Conservation (phyloP, 1,140 invertebrate genomes). For the Achatina immaculata region DNA sequence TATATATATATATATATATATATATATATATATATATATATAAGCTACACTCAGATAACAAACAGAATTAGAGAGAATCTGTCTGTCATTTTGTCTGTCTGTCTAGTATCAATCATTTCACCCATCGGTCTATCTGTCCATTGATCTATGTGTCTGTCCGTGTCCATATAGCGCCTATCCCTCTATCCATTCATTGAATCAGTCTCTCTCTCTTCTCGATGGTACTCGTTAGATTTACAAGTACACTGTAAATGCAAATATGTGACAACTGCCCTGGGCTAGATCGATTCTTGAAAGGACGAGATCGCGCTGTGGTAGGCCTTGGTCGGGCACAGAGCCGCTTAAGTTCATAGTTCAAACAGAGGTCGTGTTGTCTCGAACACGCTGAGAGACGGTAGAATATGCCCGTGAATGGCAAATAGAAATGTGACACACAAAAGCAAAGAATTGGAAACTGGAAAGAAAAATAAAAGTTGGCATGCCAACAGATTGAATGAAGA, state of each 20-base stretch:
- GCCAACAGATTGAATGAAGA: too few relatives aligned
- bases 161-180: neutral
- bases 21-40: too few relatives aligned
- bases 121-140: neutral
- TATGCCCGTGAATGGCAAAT: too few relatives aligned
- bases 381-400: neutral
- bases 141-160: neutral
- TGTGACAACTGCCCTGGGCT: neutral
- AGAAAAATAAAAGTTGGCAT: too few relatives aligned
- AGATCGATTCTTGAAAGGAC: too few relatives aligned
- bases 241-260: neutral
- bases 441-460: too few relatives aligned
- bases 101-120: neutral
- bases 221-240: too few relatives aligned
- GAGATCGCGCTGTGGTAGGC: neutral
- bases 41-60: too few relatives aligned
- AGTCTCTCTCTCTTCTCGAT: neutral
- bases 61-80: too few relatives aligned
- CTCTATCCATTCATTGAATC: neutral
- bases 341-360: neutral
- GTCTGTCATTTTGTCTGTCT: conserved; percentile 13
- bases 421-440: too few relatives aligned
- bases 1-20: too few relatives aligned
- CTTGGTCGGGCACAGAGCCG: neutral
- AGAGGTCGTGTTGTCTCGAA: neutral